Evolutionary conservation across 2,113 vertebrate genomes (phyloP).

Genomic region (Pteruthius melanotis): DNA sequence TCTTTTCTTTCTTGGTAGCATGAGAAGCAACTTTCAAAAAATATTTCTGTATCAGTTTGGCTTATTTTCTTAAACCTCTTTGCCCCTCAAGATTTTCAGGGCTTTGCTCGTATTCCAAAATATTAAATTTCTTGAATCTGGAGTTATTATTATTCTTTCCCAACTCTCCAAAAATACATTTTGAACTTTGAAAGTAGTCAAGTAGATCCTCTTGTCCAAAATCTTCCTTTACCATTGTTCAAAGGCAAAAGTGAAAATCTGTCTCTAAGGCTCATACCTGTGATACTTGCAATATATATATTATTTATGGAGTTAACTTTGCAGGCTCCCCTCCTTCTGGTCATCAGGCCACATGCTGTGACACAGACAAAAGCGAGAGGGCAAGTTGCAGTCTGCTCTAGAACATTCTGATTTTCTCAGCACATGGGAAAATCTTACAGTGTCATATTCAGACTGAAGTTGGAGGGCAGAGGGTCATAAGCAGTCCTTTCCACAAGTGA

Average conservation of each 20-base stretch:
- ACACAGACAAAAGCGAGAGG: neutral
- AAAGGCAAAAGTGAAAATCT: neutral
- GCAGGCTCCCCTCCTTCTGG: neutral
- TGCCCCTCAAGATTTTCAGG: neutral
- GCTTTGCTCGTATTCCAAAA: neutral
- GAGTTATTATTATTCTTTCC: neutral
- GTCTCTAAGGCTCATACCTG: neutral
- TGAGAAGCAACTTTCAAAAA: neutral
- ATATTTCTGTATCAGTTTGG: neutral
- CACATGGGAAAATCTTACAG: neutral
- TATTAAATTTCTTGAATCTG: neutral
- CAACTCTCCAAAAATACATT: neutral
- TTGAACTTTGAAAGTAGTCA: neutral
- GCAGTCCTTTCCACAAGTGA: neutral
- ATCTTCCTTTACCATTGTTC: neutral
- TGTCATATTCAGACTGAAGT: neutral
- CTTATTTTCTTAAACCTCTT: neutral
- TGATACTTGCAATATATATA: neutral
- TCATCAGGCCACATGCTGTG: neutral
- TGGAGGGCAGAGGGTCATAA: neutral
- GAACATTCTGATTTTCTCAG: neutral
- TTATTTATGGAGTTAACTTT: neutral
- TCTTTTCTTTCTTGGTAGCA: neutral
- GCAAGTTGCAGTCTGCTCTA: neutral
- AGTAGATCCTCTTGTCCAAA: neutral